phyloP scores from a whole-genome alignment of 2,888 invertebrate genomes.

The Plagiodera versicolora region DNA sequence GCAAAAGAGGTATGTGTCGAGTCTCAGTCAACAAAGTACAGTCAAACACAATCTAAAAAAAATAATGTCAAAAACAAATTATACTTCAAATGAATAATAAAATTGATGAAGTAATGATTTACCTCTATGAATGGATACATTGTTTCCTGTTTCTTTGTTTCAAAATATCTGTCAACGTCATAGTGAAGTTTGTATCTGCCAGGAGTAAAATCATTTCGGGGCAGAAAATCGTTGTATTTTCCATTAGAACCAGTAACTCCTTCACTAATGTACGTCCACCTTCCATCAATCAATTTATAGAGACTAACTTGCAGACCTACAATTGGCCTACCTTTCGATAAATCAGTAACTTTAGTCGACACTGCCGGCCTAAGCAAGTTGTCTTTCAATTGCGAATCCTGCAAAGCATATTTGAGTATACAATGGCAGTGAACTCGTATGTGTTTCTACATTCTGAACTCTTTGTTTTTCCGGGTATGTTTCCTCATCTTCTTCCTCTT shows the following conservation, averaged over 20 bases:
- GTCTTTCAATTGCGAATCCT: constrained; percentile 11
- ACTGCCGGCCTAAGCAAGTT: constrained; percentile 56
- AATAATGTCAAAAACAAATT: constrained; percentile 1
- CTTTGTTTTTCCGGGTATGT: constrained; percentile 20
- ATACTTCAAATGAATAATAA: no score
- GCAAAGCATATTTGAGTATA: neutral
- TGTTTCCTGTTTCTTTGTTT: constrained; percentile 61
- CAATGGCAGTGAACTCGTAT: no score
- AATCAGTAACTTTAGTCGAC: constrained; percentile 76
- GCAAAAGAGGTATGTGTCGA: constrained; percentile 75
- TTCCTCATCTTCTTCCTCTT: constrained; percentile 39
- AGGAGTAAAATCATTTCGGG: constrained; percentile 61
- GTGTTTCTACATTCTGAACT: no score
- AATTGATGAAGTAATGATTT: no score
- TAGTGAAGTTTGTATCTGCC: constrained; percentile 77
- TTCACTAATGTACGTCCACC: constrained; percentile 70
- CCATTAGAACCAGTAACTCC: constrained; percentile 68
- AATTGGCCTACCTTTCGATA: constrained; percentile 68
- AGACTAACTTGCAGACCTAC: constrained; percentile 68
- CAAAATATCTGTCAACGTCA: constrained; percentile 73
- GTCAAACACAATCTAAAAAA: constrained; percentile 69
- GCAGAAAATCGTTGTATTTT: constrained; percentile 65
- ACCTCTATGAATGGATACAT: constrained; percentile 80
- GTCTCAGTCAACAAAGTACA: constrained; percentile 64
- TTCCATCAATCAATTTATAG: constrained; percentile 64